phyloP scores from a whole-genome alignment of 2,113 vertebrate species.

The Meles meles region DNA sequence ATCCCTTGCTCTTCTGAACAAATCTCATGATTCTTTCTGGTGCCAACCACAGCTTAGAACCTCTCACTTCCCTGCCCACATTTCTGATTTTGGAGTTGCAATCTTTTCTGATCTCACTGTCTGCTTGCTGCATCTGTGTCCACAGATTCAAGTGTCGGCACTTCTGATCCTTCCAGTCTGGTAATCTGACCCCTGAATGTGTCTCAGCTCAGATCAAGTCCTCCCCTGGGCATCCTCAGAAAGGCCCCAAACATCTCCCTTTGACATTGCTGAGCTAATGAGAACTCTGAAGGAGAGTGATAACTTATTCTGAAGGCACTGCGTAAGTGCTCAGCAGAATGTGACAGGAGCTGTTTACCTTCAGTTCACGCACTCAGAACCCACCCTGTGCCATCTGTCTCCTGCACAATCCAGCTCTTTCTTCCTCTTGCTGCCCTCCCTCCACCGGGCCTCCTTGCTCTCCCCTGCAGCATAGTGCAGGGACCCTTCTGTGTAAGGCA shows the following conservation, averaged over 20 bases:
- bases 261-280: slow-evolving; percentile 44
- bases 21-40: not conserved
- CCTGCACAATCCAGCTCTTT: not conserved
- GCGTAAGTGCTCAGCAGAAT: slow-evolving; percentile 35
- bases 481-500: not conserved
- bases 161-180: not conserved
- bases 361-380: slow-evolving; percentile 25
- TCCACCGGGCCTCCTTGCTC: not conserved
- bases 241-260: not conserved
- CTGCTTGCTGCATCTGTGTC: not conserved
- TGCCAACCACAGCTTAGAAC: not conserved
- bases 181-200: not conserved
- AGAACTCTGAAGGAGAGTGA: slow-evolving; percentile 32
- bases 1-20: not conserved
- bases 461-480: not conserved
- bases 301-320: slow-evolving; percentile 46
- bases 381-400: slow-evolving; percentile 40
- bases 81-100: slow-evolving; percentile 9
- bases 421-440: not conserved
- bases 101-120: slow-evolving; percentile 51
- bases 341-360: slow-evolving; percentile 37
- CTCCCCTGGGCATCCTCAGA: not conserved
- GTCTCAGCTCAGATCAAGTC: not conserved
- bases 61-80: not conserved
- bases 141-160: not conserved